Conservation (phyloP, 35 echinoderm and acorn worm species). For the Patiria miniata region DNA sequence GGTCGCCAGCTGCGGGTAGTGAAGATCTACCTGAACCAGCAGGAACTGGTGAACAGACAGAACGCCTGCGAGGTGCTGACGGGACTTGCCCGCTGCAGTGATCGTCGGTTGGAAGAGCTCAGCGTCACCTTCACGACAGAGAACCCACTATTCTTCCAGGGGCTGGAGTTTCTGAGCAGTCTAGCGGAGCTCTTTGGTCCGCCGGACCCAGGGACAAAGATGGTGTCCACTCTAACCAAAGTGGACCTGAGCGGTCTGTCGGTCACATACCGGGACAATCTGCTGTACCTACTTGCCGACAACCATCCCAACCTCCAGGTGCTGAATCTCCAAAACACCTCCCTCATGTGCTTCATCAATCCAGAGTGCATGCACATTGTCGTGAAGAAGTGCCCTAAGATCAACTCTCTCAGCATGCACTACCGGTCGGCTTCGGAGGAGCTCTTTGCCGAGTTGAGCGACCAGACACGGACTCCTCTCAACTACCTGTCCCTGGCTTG, state of each 20-base stretch:
- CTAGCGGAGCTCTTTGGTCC: constrained; percentile 93
- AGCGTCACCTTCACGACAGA: constrained; percentile 76
- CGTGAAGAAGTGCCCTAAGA: constrained; percentile 71
- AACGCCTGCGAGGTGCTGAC: constrained; percentile 72
- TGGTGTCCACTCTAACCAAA: constrained; percentile 61
- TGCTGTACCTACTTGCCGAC: constrained; percentile 69
- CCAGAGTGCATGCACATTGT: constrained; percentile 60
- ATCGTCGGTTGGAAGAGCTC: constrained; percentile 70
- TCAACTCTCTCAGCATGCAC: constrained; percentile 55
- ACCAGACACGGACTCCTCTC: constrained; percentile 46
- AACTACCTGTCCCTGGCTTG: constrained; percentile 73
- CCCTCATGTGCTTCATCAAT: constrained; percentile 76
- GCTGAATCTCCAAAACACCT: constrained; percentile 87
- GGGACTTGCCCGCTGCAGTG: constrained; percentile 44
- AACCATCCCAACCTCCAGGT: constrained; percentile 70
- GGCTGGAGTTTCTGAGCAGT: constrained; percentile 69
- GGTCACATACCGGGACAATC: constrained; percentile 55
- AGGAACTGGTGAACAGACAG: constrained; percentile 48
- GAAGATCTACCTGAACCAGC: constrained; percentile 60
- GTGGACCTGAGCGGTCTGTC: constrained; percentile 73
- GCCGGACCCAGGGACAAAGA: constrained; percentile 48
- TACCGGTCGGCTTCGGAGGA: constrained; percentile 81
- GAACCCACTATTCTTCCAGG: constrained; percentile 92
- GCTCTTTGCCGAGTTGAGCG: constrained; percentile 54
- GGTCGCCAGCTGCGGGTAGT: constrained; percentile 63